Conservation (phyloP, 1,140 invertebrate species). For the Sminthurides bifidus region DNA sequence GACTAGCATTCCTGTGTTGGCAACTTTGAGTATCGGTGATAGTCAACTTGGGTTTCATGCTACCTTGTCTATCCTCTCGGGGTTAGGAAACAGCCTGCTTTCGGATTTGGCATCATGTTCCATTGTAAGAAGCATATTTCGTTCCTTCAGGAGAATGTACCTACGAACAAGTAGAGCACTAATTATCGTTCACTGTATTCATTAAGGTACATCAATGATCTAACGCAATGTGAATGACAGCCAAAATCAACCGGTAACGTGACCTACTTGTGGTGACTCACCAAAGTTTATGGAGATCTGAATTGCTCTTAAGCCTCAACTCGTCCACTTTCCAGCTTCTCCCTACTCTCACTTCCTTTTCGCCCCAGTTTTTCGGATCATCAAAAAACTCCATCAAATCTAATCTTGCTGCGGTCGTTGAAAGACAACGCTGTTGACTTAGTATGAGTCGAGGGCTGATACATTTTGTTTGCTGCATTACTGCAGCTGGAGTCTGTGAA, state of each 20-base stretch:
- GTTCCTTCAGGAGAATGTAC: constrained; percentile 87
- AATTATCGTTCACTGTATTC: background rate
- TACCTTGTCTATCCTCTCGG: constrained; percentile 90
- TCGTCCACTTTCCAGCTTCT: constrained; percentile 83
- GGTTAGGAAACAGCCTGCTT: constrained; percentile 71
- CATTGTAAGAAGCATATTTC: constrained; percentile 96
- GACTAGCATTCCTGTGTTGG: too few species aligned
- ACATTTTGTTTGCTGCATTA: too few species aligned
- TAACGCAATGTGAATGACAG: background rate
- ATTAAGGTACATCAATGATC: background rate
- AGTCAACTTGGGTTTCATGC: too few species aligned
- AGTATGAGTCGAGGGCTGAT: too few species aligned
- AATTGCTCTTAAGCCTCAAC: constrained; percentile 85
- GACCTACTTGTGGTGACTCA: constrained; percentile 38
- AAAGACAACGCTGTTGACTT: background rate
- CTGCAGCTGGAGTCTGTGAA: too few species aligned
- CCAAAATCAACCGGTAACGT: background rate
- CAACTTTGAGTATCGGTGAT: too few species aligned
- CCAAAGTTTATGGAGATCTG: constrained; percentile 96
- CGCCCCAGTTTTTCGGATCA: constrained; percentile 69
- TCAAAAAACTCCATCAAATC: constrained; percentile 85
- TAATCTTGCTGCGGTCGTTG: background rate
- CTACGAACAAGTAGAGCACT: constrained; percentile 38
- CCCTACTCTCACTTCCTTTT: constrained; percentile 63
- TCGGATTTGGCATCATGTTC: constrained; percentile 64